Evolutionary conservation across 2,888 invertebrate species (phyloP), one percentile per base, ranked within the genome.

Genomic region (Galerucella pusilla): DNA sequence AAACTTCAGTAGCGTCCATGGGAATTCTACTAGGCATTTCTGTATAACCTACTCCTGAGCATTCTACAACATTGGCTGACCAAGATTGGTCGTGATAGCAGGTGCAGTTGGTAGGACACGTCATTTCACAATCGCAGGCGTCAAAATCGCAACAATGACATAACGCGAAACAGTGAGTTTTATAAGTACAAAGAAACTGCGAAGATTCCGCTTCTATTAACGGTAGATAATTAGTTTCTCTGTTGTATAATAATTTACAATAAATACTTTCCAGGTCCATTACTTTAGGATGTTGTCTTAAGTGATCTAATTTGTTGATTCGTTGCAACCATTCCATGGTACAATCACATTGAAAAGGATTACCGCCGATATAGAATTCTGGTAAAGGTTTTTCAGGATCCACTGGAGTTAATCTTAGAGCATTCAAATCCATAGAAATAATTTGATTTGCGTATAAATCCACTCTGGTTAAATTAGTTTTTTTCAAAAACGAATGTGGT

Each of bases 81-180:
- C 97, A 97, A 71, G 95, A 93, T 85, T 96, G 94, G 89, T 98
- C 97, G 86, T 97, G 96, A 89, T 96, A 97, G 86, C 98, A 98
- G 76, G 95, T 95, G 90, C 98, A 98, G 87, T 96, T 96, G 64
- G 91, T 91, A 66, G 98, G 98, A 87, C 98, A 98, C 80, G 95
- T 96, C 95, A 97, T 97, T 90, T 97, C 96, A 90, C 98, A 98
- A 89, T 98, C 98, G 89, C 98, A 98, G 70, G 96, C 96, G 87
- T 97, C 97, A 88, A 96, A 98, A 87, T 97, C 97, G 89, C 98
- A 98, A 89, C 98, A 98, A 86, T 96, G 96, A 86, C 98, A 98
- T 78, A 96, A 90, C 14, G 97, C 95, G 88, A 97, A 97, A 89
- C 98, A 98, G 87, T 97, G 96, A 59, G 95, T 94, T 88, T 94